phyloP scores from a whole-genome alignment of 2,797 vertebrate species.

The Aeoliscus strigatus region DNA sequence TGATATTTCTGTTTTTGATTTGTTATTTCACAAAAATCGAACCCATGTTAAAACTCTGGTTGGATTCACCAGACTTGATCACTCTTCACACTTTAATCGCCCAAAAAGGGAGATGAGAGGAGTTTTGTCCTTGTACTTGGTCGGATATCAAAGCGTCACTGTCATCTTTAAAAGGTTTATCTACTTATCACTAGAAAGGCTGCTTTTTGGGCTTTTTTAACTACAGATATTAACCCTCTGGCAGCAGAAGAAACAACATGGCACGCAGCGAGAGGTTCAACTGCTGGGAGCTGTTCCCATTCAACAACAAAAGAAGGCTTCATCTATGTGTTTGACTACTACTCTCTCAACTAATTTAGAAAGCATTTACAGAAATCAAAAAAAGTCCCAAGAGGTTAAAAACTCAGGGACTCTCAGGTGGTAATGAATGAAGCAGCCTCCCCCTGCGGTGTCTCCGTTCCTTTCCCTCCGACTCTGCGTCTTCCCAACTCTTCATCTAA shows the following conservation, averaged over 20 bases:
- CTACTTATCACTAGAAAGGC: slow-evolving; percentile 42
- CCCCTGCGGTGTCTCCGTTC: slow-evolving; percentile 22
- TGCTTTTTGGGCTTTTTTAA: slow-evolving; percentile 37
- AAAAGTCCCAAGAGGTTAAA: slow-evolving; percentile 39
- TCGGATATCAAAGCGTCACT: slow-evolving; percentile 32
- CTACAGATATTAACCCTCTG: slow-evolving; percentile 33
- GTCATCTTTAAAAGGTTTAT: slow-evolving; percentile 21
- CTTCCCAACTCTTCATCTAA: slow-evolving; percentile 52
- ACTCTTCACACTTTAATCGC: slow-evolving; percentile 38
- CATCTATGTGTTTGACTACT: slow-evolving; percentile 10
- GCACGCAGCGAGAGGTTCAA: slow-evolving; percentile 12
- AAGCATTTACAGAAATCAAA: slow-evolving; percentile 22
- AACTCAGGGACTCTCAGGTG: slow-evolving; percentile 17
- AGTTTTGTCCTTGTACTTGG: slow-evolving; percentile 41
- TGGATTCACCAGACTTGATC: too few species aligned
- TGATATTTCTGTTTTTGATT: too few species aligned
- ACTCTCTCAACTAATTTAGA: slow-evolving; percentile 32
- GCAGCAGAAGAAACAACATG: slow-evolving; percentile 22
- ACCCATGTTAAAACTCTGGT: too few species aligned
- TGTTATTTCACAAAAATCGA: too few species aligned
- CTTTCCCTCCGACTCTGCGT: slow-evolving; percentile 19
- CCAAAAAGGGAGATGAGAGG: slow-evolving; percentile 30
- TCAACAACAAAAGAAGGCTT: too few species aligned
- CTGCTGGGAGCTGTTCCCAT: slow-evolving; percentile 11
- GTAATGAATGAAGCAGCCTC: slow-evolving; percentile 41